phyloP scores from a whole-genome alignment of 2,113 vertebrate genomes.

The Gymnobelideus leadbeateri region DNA sequence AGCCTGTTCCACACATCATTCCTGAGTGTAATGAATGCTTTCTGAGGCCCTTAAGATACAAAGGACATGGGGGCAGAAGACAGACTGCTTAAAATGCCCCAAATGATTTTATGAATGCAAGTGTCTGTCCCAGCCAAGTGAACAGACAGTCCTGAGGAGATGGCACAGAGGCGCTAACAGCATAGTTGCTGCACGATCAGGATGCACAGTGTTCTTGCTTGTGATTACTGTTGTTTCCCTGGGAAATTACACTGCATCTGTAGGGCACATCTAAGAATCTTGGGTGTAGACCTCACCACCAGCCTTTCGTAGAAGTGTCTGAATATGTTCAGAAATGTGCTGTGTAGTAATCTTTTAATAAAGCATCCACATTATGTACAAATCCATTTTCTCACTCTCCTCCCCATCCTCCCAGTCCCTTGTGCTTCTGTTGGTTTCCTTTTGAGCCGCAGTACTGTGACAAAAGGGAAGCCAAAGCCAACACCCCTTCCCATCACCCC shows the following conservation, averaged over 20 bases:
- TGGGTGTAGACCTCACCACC: neutral
- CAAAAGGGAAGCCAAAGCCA: neutral
- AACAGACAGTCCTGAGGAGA: neutral
- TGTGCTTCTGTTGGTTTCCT: neutral
- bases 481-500: no score
- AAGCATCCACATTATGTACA: neutral
- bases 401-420: neutral
- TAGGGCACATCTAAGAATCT: neutral
- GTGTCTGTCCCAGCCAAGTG: neutral
- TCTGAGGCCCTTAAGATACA: neutral
- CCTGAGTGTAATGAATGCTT: neutral
- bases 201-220: neutral
- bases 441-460: neutral
- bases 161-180: neutral
- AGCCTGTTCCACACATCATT: neutral
- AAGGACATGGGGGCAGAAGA: neutral
- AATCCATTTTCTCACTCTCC: neutral
- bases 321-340: neutral
- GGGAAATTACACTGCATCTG: neutral
- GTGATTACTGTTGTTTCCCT: neutral
- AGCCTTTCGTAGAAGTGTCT: neutral
- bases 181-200: neutral
- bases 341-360: neutral
- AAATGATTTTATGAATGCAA: conserved; percentile 6
- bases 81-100: neutral